Base-by-base conservation (phyloP, 37 sponge, comb jelly and placozoan species). In the Oscarella lobularis region DNA sequence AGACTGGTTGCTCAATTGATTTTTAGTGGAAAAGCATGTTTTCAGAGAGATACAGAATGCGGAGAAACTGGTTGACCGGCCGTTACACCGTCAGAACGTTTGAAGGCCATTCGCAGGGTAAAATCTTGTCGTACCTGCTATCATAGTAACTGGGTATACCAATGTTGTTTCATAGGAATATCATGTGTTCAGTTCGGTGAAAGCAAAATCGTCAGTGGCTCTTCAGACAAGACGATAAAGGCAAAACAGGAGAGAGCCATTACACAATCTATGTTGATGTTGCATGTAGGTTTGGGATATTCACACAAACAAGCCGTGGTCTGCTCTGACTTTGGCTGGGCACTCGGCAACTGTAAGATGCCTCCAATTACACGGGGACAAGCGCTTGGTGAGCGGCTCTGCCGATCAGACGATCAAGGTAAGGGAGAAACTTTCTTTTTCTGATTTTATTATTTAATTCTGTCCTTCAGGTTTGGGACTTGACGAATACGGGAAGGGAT, bases 181-280 rank as follows among this genome's bases (percentile, higher is more conserved):
- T 90, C 94, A 29, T 96, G 98, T 77, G 85, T 96, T 29, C 93
- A 96, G 78, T 96, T 96, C 83, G 98, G 92, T 81, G 91, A 90
- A 4, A 81, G 76, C 9, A 73, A 90, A 3, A 96, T 96, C 32
- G 93, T 96, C 31, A 96, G 90, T 77, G 93, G 98, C 0, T 93
- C 94, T 35, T 93, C 89, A 72, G 94, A 96, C 40, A 96, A 89
- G 41, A 96, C 90, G 35, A 92, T 95, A 20, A 95, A 94, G 77
- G 92, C 87, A 35, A 68, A 20, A 4, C 31, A 68, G 5, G 5
- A 68, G 31, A 34, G 71, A 67, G 33, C 36, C 29, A 30, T 35
- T 2, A 30, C 2, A 40, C 39, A 77, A 41, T 36, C 14, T 39
- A 33, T 80, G 33, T 34, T 6, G 38, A 37, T 80, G 36, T 79